Evolutionary conservation across 2,888 invertebrate genomes (phyloP).

Genomic region (Drosophila robusta): DNA sequence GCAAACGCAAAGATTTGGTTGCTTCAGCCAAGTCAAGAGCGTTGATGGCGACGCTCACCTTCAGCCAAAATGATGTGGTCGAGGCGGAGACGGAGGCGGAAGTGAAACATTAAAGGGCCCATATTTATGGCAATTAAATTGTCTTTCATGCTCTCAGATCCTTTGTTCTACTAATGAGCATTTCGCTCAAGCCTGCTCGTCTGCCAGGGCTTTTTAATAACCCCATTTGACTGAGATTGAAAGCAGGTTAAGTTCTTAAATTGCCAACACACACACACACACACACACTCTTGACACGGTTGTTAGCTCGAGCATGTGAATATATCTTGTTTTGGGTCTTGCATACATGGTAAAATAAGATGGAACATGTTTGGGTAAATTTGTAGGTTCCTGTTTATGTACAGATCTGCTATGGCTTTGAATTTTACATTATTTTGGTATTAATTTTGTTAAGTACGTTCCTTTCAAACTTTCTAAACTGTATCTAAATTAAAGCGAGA

Average conservation of each 20-base stretch:
- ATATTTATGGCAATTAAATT: slow-evolving; percentile 72
- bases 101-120: slow-evolving; percentile 33
- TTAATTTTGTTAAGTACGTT: too few relatives aligned
- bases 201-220: slow-evolving; percentile 41
- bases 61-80: slow-evolving; percentile 6
- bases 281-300: slow-evolving; percentile 32
- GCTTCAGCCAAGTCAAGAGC: slow-evolving; percentile 25
- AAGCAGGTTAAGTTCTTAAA: slow-evolving; percentile 63
- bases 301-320: slow-evolving; percentile 7
- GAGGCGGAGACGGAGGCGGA: slow-evolving; percentile 4
- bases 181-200: slow-evolving; percentile 20
- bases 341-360: not conserved
- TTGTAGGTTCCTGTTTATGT: not conserved
- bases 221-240: slow-evolving; percentile 52
- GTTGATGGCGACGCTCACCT: slow-evolving; percentile 35
- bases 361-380: not conserved
- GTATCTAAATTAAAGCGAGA: too few relatives aligned
- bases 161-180: slow-evolving; percentile 56
- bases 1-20: slow-evolving; percentile 52
- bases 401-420: not conserved
- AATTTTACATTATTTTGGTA: not conserved
- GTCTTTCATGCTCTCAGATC: slow-evolving; percentile 50
- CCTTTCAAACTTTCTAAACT: too few relatives aligned
- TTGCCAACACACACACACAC: slow-evolving; percentile 13
- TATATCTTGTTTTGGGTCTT: slow-evolving; percentile 3